Base-by-base conservation (phyloP, 1,140 invertebrate species). In the Drosophila nigrodunni region DNA sequence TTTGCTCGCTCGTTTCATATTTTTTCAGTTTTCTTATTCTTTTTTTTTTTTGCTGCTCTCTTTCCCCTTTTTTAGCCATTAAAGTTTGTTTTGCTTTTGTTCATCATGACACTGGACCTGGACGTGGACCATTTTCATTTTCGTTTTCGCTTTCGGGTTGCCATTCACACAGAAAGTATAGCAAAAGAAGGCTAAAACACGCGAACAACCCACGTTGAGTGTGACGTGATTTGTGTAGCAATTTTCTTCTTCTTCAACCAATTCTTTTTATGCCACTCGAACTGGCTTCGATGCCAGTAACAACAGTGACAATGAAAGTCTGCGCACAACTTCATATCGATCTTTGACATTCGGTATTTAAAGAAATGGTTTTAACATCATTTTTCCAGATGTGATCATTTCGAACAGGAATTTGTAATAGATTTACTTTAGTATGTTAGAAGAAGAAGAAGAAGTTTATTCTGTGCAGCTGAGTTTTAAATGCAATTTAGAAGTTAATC, bases 151-250 rank as follows among this genome's bases (percentile, higher is more conserved):
- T 59, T 41, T 67, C 47, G 71, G 34, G 52, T 21, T 39, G 41
- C n/a, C 15, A 11, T 44, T 67, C 55, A 25, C 9, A n/a, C 1
- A 11, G 7, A 10, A 11, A 57, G 39, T 5, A 41, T 5, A n/a
- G 39, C 10, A 41, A 11, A 11, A 11, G 39, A 11, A 3, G 39
- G 10, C 39, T 41, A 11, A 11, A 5, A 41, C 39, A 54, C 68
- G 41, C 49, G 25, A 44, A 39, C 46, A 67, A 57, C 58, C 67
- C 46, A 58, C 59, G 37, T 70, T 58, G 57, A 73, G 69, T 77
- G 79, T 70, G 65, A 73, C 69, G 69, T 83, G 81, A 85, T 85
- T 85, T 85, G 81, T 77, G 77, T 71, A 82, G 77, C 61, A 71
- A 65, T 67, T 76, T 71, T 59, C 57, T 10, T 35, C 25, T 30